A percentile compares a stretch with the other conserved stretches of the same genome.
phyloP scores from a whole-genome alignment of 2,797 vertebrate species.

The Strix occidentalis region DNA sequence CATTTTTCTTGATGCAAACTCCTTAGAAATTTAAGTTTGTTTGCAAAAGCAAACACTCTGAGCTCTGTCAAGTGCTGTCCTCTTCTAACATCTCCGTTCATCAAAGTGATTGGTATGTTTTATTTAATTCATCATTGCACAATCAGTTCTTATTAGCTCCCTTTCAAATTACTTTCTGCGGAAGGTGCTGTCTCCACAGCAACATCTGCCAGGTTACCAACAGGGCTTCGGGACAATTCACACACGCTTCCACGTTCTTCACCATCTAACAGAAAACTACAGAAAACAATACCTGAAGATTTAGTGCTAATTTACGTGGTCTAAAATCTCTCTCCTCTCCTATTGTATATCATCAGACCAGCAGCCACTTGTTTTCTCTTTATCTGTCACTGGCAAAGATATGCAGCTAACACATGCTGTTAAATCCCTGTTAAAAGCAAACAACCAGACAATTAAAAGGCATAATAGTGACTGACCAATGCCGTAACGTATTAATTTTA shows the following conservation, averaged over 20 bases:
- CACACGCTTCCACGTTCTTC: accelerated
- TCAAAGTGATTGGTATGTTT: slow-evolving; percentile 16
- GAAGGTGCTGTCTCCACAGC: not conserved
- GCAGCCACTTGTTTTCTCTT: not conserved
- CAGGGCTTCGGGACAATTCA: not conserved
- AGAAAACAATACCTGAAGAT: not conserved
- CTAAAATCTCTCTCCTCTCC: not conserved
- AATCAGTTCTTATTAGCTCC: not conserved
- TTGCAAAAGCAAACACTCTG: not conserved
- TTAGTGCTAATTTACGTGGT: not conserved
- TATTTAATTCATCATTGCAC: not conserved
- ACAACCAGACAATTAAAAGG: not conserved
- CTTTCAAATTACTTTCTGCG: not conserved
- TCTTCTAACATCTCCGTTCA: not conserved
- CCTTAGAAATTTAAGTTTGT: not conserved
- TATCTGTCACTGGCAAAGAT: not conserved
- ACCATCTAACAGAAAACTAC: not conserved
- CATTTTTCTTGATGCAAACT: not conserved
- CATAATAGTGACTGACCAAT: not conserved
- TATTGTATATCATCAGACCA: not conserved
- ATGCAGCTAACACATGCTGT: not conserved
- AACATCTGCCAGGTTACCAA: not conserved
- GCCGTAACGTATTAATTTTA: not conserved
- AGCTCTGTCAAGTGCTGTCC: not conserved
- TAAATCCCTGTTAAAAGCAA: not conserved